These are phyloP conservation scores for Halcyon chelicuti DNA, from an alignment of 2,797 vertebrate genomes.

Conservation along the genomic window DNA sequence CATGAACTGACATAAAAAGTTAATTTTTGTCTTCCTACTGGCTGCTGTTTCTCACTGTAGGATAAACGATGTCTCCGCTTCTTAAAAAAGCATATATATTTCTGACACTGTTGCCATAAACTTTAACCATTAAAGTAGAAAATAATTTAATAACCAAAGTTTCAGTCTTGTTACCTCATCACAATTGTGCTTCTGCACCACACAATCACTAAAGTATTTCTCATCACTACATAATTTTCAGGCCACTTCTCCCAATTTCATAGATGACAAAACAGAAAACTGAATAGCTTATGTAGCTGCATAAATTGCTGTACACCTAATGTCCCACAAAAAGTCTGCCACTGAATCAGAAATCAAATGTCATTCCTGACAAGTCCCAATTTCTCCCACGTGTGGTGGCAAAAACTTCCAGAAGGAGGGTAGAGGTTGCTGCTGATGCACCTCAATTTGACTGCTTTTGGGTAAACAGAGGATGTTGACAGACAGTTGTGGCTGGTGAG, in stretches of 20 bases:
- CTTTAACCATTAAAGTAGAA: background rate
- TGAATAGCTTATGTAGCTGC: background rate
- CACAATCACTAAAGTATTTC: background rate
- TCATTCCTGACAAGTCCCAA: background rate
- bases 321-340: background rate
- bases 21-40: background rate
- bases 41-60: background rate
- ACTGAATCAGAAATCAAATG: background rate
- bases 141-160: background rate
- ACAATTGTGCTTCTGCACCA: background rate
- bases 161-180: background rate
- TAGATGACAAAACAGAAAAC: background rate
- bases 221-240: background rate
- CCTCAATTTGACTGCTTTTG: background rate
- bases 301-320: background rate
- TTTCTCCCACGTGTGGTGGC: background rate
- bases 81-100: background rate
- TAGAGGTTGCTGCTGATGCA: background rate
- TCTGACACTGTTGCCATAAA: background rate
- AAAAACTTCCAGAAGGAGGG: background rate
- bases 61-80: background rate
- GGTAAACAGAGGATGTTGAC: background rate
- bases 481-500: background rate
- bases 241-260: constrained; percentile 2
- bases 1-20: background rate